Percentiles rank a stretch among this genome's conserved stretches.
Evolutionary conservation across 2,113 vertebrate genomes (phyloP).

Genomic region (Origma solitaria): DNA sequence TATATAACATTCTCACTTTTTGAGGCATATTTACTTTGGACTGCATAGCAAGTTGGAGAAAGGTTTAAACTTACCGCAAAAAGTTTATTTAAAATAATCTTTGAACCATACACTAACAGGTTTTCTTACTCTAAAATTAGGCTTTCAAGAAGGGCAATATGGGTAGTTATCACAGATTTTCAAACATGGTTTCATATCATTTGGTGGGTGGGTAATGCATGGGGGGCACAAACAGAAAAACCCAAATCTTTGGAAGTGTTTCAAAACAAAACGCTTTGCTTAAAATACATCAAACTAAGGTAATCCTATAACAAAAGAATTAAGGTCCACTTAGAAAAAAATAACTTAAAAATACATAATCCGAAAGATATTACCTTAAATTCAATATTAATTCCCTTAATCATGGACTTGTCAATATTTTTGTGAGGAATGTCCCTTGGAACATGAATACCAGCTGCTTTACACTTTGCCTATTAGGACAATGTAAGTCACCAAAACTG

Average conservation of each 20-base stretch:
- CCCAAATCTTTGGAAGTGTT: neutral
- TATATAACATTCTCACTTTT: neutral
- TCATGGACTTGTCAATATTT: neutral
- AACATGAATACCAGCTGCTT: neutral
- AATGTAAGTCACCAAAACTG: neutral
- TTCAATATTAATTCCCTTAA: neutral
- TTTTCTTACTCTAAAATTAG: neutral
- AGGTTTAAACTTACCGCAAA: neutral
- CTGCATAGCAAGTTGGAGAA: neutral
- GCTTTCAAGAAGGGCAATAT: neutral
- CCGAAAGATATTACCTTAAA: neutral
- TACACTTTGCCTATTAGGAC: neutral
- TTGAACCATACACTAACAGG: neutral
- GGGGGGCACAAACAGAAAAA: rapidly evolving
- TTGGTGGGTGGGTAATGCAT: rapidly evolving
- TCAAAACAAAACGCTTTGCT: neutral
- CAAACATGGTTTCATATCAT: neutral
- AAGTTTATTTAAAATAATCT: neutral
- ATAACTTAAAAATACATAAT: neutral
- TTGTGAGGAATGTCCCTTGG: neutral
- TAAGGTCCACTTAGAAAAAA: neutral
- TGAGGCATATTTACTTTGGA: neutral
- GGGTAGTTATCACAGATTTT: neutral
- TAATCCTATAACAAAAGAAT: neutral
- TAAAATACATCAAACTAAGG: neutral